Evolutionary conservation across 2,888 invertebrate genomes (phyloP).

Genomic region (Cepaea hortensis): DNA sequence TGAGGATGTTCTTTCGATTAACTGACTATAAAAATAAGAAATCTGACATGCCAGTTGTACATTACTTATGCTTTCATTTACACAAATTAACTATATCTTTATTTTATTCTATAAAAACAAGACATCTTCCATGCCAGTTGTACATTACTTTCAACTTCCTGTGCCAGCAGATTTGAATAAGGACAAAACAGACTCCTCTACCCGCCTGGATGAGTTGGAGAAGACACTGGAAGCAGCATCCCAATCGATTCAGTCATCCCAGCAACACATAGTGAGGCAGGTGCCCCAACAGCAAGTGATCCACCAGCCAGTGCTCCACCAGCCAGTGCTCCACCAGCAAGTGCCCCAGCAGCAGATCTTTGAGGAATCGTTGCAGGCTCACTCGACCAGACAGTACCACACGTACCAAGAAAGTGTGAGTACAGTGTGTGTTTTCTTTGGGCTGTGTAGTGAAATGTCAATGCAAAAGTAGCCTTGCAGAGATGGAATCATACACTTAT

Average conservation of each 20-base stretch:
- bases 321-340: slow-evolving; percentile 54
- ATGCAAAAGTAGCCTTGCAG: no score
- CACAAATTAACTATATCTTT: no score
- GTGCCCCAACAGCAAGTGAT: slow-evolving; percentile 51
- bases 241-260: slow-evolving; percentile 61
- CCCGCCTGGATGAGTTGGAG: slow-evolving; percentile 66
- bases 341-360: slow-evolving; percentile 39
- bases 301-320: slow-evolving; percentile 42
- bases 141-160: no score
- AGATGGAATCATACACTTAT: no score
- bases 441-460: no score
- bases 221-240: slow-evolving; percentile 65
- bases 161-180: slow-evolving; percentile 38
- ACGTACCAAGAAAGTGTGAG: slow-evolving; percentile 53
- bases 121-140: no score
- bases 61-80: no score
- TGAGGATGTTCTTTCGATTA: no score
- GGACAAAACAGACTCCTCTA: slow-evolving; percentile 56
- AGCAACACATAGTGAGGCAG: slow-evolving; percentile 41
- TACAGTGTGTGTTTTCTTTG: slow-evolving; percentile 12
- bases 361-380: slow-evolving; percentile 56
- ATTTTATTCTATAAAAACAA: no score
- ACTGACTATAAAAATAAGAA: no score
- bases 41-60: no score
- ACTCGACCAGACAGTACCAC: slow-evolving; percentile 55